A percentile compares a stretch with the other conserved stretches of the same genome.
Evolutionary conservation across 2,113 vertebrate species (phyloP).

Genomic region (Oreocharis arfaki): DNA sequence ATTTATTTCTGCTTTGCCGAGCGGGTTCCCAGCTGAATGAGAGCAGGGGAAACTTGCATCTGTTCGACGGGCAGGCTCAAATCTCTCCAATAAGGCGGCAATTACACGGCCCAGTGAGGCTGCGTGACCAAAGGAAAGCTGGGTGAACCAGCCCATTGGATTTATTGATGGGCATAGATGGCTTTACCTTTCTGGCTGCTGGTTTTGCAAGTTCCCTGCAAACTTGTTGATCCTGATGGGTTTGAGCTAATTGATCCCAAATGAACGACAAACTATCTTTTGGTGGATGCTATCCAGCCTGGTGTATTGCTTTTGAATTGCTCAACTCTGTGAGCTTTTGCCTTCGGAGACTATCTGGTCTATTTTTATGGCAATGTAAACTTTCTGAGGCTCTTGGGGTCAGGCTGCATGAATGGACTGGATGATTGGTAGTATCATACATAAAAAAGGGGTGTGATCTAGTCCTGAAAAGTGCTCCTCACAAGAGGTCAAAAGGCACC

Average conservation of each 20-base stretch:
- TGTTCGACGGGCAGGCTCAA: slow-evolving; percentile 71
- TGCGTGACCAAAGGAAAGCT: not conserved
- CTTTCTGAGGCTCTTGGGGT: not conserved
- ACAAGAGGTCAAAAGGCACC: not conserved
- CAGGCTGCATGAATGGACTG: not conserved
- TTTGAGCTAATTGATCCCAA: not conserved
- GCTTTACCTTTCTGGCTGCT: not conserved
- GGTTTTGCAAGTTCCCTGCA: not conserved
- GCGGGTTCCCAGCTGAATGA: slow-evolving; percentile 71
- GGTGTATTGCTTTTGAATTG: not conserved
- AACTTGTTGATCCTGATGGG: not conserved
- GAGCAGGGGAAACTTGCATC: slow-evolving; percentile 85
- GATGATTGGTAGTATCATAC: not conserved
- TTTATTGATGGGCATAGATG: not conserved
- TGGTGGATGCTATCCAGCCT: not conserved
- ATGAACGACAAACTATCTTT: rapidly evolving
- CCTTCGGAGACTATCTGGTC: not conserved
- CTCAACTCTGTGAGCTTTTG: not conserved
- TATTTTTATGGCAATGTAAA: not conserved
- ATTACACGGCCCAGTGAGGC: not conserved
- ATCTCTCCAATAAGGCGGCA: slow-evolving; percentile 29
- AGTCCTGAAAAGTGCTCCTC: not conserved
- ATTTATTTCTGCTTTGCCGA: slow-evolving; percentile 80
- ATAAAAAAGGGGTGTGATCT: not conserved
- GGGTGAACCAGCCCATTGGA: not conserved